phyloP scores from a whole-genome alignment of 2,888 invertebrate species.

The Leucophora obtusa region DNA sequence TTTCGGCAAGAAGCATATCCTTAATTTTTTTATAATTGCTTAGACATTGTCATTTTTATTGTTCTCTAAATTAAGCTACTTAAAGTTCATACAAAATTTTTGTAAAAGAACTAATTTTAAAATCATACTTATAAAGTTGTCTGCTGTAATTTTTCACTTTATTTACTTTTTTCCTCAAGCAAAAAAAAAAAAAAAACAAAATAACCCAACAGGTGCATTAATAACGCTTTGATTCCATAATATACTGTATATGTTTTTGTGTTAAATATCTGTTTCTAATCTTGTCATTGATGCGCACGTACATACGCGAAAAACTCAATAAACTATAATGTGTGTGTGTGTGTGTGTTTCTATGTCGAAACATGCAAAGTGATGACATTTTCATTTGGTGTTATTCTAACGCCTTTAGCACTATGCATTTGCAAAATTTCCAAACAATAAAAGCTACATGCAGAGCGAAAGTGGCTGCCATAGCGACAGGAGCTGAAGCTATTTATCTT shows the following conservation, averaged over 20 bases:
- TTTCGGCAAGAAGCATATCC: too few species aligned
- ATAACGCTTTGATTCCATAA: not conserved
- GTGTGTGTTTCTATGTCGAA: not conserved
- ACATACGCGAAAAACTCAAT: constrained; percentile 14
- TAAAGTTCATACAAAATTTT: too few species aligned
- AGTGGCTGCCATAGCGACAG: not conserved
- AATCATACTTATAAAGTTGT: too few species aligned
- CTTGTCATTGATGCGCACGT: constrained; percentile 25
- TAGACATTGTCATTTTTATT: too few species aligned
- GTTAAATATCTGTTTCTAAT: constrained; percentile 35
- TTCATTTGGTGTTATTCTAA: constrained; percentile 38
- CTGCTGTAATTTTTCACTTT: not conserved
- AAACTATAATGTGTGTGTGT: not conserved
- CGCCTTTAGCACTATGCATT: constrained; percentile 22
- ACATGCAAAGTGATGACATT: constrained; percentile 6
- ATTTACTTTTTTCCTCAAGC: not conserved
- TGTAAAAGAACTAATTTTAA: too few species aligned
- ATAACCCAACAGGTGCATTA: not conserved
- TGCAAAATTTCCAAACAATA: constrained; percentile 12
- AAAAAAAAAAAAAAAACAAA: not conserved
- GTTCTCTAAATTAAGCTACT: too few species aligned
- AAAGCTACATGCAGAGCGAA: not conserved
- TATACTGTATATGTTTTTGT: not conserved
- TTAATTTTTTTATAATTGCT: too few species aligned
- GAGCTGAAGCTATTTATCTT: constrained; percentile 44